Conservation (phyloP, 92 coral and sea anemone species). For the Phenganax stokvisi region DNA sequence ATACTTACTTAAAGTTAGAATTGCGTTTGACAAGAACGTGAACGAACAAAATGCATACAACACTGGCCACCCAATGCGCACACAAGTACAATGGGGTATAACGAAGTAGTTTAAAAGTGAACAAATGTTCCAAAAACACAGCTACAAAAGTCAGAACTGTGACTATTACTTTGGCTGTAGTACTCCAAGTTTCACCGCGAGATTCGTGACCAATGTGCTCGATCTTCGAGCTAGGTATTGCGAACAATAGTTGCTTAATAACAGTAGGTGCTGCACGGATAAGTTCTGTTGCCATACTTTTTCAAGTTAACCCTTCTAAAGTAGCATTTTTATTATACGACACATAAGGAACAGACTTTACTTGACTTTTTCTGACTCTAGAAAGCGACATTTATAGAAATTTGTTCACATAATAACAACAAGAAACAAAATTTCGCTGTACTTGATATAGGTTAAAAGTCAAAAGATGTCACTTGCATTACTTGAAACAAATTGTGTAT, state of each 20-base stretch:
- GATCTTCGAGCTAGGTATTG: constrained; percentile 2
- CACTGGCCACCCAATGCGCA: constrained; percentile 4
- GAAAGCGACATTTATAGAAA: too few species aligned
- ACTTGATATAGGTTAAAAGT: too few species aligned
- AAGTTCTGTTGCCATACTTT: constrained; percentile 13
- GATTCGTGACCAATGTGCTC: constrained; percentile 4
- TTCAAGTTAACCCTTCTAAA: background rate
- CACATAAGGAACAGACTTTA: background rate
- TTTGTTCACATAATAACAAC: too few species aligned
- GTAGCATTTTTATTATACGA: background rate
- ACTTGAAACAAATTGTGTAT: background rate
- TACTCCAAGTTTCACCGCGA: background rate
- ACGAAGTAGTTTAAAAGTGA: constrained; percentile 23
- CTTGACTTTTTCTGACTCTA: background rate
- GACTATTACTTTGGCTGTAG: constrained; percentile 3
- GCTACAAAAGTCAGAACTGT: constrained; percentile 13
- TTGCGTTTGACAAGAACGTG: constrained; percentile 5
- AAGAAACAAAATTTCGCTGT: too few species aligned
- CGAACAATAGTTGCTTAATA: constrained; percentile 11
- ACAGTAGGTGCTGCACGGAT: background rate
- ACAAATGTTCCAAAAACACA: constrained; percentile 29
- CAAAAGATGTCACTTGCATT: background rate
- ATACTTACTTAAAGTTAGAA: constrained; percentile 15
- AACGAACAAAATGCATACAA: constrained; percentile 4
- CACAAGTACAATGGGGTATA: constrained; percentile 21